Conservation (phyloP, 2,888 invertebrate species). For the Onchidella celtica region DNA sequence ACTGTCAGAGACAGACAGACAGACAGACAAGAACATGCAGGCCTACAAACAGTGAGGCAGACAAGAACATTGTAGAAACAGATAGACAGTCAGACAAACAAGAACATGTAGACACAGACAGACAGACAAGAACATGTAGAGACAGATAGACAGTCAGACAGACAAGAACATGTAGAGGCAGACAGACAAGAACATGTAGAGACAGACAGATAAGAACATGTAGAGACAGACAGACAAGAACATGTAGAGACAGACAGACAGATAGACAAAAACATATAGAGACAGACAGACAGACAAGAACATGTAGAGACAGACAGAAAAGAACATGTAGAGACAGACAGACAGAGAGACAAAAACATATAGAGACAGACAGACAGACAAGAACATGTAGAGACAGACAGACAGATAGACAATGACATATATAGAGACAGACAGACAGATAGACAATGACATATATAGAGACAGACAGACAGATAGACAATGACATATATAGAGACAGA, state of each 20-base stretch:
- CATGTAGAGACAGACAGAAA: not conserved
- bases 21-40: too few species aligned
- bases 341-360: not conserved
- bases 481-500: too few species aligned
- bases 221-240: not conserved
- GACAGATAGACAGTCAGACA: not conserved
- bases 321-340: not conserved
- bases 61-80: not conserved
- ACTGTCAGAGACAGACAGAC: not conserved
- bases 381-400: not conserved
- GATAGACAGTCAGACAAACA: too few species aligned
- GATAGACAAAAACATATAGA: not conserved
- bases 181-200: not conserved
- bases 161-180: not conserved
- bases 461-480: too few species aligned
- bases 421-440: too few species aligned
- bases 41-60: too few species aligned
- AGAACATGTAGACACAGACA: not conserved
- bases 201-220: not conserved
- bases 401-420: too few species aligned
- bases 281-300: not conserved
- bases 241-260: not conserved
- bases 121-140: not conserved
- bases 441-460: too few species aligned
- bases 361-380: not conserved